A percentile compares a stretch with the other conserved stretches of the same genome.
phyloP scores from a whole-genome alignment of 1,140 invertebrate species.

The Marisa cornuarietis region DNA sequence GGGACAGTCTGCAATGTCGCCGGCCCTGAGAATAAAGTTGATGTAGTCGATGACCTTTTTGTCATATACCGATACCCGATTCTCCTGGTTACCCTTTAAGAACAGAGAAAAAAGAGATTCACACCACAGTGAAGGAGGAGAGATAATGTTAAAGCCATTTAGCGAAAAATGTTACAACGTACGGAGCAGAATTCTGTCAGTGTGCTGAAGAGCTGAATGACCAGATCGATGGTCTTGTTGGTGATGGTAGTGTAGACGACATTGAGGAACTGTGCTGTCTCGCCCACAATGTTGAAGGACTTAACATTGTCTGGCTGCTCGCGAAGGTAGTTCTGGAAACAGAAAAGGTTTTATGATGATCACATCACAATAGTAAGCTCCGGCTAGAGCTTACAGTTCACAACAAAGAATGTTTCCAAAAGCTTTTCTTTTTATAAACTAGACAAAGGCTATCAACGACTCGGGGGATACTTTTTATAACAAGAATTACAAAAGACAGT shows the following conservation, averaged over 20 bases:
- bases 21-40: constrained; percentile 65
- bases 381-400: background rate
- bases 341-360: background rate
- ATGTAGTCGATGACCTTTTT: constrained; percentile 66
- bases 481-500: background rate
- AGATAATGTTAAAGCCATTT: no score
- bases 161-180: constrained; percentile 31
- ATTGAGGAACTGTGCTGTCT: constrained; percentile 64
- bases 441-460: no score
- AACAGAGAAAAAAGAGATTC: background rate
- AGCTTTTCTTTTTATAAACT: no score
- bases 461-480: no score
- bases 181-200: constrained; percentile 65
- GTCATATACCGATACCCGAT: constrained; percentile 62
- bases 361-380: background rate
- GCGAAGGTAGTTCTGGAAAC: constrained; percentile 61
- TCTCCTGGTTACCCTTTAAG: constrained; percentile 65
- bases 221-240: constrained; percentile 61
- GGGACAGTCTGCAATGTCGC: constrained; percentile 58
- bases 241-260: constrained; percentile 65
- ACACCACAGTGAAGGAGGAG: no score
- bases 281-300: constrained; percentile 65
- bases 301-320: constrained; percentile 67
- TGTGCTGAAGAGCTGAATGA: constrained; percentile 63
- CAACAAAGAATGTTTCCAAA: background rate